These are phyloP conservation scores for Temnothorax unifasciatus DNA, from an alignment of 2,888 invertebrate genomes.

Conservation along the genomic window DNA sequence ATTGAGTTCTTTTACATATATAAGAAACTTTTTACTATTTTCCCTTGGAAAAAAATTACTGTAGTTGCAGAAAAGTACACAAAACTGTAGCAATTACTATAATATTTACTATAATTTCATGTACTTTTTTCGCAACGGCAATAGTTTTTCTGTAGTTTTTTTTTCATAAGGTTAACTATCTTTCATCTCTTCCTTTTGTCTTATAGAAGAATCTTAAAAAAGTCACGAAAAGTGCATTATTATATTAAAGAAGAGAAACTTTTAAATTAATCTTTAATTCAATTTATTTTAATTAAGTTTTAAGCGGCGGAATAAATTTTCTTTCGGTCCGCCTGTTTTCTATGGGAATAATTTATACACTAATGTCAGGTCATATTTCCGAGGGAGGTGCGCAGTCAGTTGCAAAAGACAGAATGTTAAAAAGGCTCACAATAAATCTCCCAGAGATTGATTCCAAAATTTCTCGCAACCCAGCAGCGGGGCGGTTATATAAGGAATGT, in stretches of 20 bases:
- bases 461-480: background rate
- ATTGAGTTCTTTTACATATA: too few relatives aligned
- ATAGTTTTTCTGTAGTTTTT: too few relatives aligned
- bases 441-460: background rate
- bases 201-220: background rate
- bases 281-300: background rate
- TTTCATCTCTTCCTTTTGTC: background rate
- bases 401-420: background rate
- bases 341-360: background rate
- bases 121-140: too few relatives aligned
- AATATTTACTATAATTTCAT: too few relatives aligned
- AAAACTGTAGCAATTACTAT: too few relatives aligned
- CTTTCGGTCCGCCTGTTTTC: background rate
- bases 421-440: background rate
- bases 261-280: background rate
- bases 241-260: background rate
- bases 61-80: too few relatives aligned
- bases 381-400: background rate
- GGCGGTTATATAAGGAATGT: too few relatives aligned
- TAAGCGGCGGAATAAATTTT: background rate
- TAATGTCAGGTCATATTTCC: conserved; percentile 10
- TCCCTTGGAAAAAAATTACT: too few relatives aligned
- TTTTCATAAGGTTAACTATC: too few relatives aligned
- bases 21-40: too few relatives aligned
- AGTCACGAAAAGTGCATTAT: background rate